These are phyloP conservation scores for Anthopleura xanthogrammica DNA, from an alignment of 92 coral and sea anemone species.

Conservation along the genomic window DNA sequence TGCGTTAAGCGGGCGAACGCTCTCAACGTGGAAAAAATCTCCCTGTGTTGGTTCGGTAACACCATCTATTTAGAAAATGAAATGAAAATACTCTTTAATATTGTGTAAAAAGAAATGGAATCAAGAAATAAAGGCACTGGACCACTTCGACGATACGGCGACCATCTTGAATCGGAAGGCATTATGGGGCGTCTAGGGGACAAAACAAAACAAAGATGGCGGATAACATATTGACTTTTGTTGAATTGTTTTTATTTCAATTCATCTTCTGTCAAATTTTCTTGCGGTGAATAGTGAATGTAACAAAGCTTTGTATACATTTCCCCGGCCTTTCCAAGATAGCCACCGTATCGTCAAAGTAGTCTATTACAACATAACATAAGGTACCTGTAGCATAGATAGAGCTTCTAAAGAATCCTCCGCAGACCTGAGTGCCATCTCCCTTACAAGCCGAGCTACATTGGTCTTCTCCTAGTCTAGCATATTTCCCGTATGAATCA, in stretches of 20 bases:
- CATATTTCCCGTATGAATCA: slow-evolving; percentile 85
- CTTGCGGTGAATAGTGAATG: too few relatives aligned
- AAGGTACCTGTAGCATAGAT: slow-evolving; percentile 85
- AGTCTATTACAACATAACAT: background rate
- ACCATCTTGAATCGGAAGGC: too few relatives aligned
- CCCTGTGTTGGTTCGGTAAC: slow-evolving; percentile 78
- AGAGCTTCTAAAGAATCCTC: slow-evolving; percentile 90
- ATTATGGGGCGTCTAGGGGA: too few relatives aligned
- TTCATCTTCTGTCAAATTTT: too few relatives aligned
- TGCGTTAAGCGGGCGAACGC: slow-evolving; percentile 64
- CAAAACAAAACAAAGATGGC: too few relatives aligned
- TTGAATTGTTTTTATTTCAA: too few relatives aligned
- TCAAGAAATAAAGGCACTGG: background rate
- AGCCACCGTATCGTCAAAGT: too few relatives aligned
- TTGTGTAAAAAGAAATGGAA: background rate
- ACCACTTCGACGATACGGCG: too few relatives aligned
- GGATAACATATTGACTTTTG: too few relatives aligned
- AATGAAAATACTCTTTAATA: background rate
- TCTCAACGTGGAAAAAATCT: slow-evolving; percentile 76
- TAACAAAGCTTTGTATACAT: too few relatives aligned
- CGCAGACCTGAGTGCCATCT: slow-evolving; percentile 82
- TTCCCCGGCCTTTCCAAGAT: too few relatives aligned
- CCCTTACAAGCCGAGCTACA: slow-evolving; percentile 83
- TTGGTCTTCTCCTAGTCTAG: slow-evolving; percentile 68
- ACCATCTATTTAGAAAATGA: slow-evolving; percentile 44